Evolutionary conservation across 2,113 vertebrate genomes (phyloP), one percentile per base, ranked within the genome.

Genomic region (Mesembrinibis cayennensis): DNA sequence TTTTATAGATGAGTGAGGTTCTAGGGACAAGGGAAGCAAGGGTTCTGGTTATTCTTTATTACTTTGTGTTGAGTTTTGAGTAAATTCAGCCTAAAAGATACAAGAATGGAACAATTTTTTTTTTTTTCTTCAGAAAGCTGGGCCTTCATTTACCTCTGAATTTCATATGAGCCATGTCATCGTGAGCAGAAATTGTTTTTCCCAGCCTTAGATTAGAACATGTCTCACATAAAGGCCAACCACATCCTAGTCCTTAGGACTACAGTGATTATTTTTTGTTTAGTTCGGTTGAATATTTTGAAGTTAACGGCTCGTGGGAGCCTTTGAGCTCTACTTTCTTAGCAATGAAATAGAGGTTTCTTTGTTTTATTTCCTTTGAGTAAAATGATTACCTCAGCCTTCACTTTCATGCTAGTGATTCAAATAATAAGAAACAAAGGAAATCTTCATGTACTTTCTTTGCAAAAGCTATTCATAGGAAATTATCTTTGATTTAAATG

Each of bases 331-430:
- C 56, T 92, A 65, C 69, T 88, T 94, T 93, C 90, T 72, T 95
- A 87, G 70, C 59, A 78, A 18, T 79, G 70, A 89, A 92, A 97
- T 82, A 97, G 70, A 90, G 40, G 73, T 87, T 76, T 79, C 95
- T 96, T 95, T 97, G 96, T 97, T 90, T 95, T 93, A 79, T 87
- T 90, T 91, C 40, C 84, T 95, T 96, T 67, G 86, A 96, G 50
- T 47, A 78, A 73, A 89, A 87, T 76, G 26, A 88, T 91, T 92
- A 65, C 61, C 53, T 94, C 38, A 76, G 71, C 44, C 66, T 73
- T 95, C 70, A 71, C 89, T 81, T 88, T 93, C 38, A 84, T 80
- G n/a, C 49, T 63, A 72, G 73, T 84, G 58, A 90, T 74, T 93
- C 69, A 93, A 89, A 65, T 63, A 89, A 65, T 63, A 62, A 26